Base-by-base conservation (phyloP, 2,113 vertebrate species). In the Meleagris gallopavo region DNA sequence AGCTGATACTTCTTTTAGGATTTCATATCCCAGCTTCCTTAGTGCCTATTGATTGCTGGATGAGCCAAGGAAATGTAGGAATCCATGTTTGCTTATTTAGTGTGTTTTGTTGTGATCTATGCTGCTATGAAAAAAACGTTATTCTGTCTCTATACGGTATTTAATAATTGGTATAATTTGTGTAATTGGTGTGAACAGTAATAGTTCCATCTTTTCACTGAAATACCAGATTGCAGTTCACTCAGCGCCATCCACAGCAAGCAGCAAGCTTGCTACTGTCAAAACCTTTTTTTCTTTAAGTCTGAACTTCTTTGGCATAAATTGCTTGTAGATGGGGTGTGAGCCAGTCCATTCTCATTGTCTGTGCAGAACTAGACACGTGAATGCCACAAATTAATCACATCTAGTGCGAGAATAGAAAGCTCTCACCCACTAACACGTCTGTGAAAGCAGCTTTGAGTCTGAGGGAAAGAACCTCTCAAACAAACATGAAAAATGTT, bases 331-430 rank as follows among this genome's bases (percentile, higher is more conserved):
- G 97, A 98, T 99, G 96, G 98, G 98, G 98, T 98, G 97, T 97
- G 86, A 96, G 95, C 96, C 90, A 98, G 98, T 98, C 97, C 98
- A 98, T 99, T 98, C 95, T 97, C 92, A 98, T 99, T 99, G 98
- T 98, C 95, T 96, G 74, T 87, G 70, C 87, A 95, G 96, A 98
- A 96, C 98, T 98, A 98, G 97, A 96, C 94, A 95, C 74, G 94
- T 98, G 98, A 99, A 98, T 98, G 97, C 97, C 93, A 97, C 98
- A 99, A 98, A 99, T 99, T 98, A 99, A 99, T 99, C 98, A 99
- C 98, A 98, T 98, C 98, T 98, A 96, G 96, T 30, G 32, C 79
- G 87, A 97, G 97, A 99, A 98, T 98, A 98, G 98, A 97, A 97
- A 96, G 93, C 97, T 97, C 97, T 98, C 97, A 96, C 96, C 90